Base-by-base conservation (phyloP, 2,888 invertebrate species). In the Gasteruption jaculator region DNA sequence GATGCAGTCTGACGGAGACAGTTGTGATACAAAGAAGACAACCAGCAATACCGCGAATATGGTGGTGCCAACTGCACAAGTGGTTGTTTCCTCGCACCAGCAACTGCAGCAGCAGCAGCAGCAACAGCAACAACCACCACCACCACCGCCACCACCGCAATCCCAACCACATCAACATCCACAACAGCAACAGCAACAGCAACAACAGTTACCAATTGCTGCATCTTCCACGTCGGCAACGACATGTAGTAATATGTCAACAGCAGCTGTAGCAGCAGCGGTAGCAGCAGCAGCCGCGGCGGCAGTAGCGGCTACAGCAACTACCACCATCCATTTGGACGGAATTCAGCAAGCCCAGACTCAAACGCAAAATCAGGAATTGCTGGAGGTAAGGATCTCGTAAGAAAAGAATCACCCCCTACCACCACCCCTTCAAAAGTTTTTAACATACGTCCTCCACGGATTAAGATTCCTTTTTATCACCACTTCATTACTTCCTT, bases 331-430 rank as follows among this genome's bases (percentile, higher is more conserved):
- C 39, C 51, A 56, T 45, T 60, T 58, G 58, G 65, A 67, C 59
- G 59, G 58, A 57, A 60, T 55, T 47, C 64, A 65, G 53, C 66
- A 64, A 59, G 63, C 64, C 54, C 66, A 65, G 62, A 63, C 61
- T 54, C 68, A 66, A 58, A 63, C 63, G 57, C 65, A 61, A 61
- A 63, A 57, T 57, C 68, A 70, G 65, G 69, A 70, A 57, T 59
- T 69, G 60, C 68, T 69, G 65, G 70, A 70, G 70, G 70, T 70
- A 70, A 70, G n/a, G 68, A 66, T 58, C 60, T 57, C 61, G 60
- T 60, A 62, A 57, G 56, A 48, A 47, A 29, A 40, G 43, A 38
- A n/a, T 31, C 14, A 4, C 27, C 20, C 27, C n/a, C n/a, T n/a
- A n/a, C n/a, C n/a, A n/a, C n/a, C n/a, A n/a, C n/a, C n/a, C n/a